Evolutionary conservation across 1,140 invertebrate genomes (phyloP).

Genomic region (Harpegnathos saltator): DNA sequence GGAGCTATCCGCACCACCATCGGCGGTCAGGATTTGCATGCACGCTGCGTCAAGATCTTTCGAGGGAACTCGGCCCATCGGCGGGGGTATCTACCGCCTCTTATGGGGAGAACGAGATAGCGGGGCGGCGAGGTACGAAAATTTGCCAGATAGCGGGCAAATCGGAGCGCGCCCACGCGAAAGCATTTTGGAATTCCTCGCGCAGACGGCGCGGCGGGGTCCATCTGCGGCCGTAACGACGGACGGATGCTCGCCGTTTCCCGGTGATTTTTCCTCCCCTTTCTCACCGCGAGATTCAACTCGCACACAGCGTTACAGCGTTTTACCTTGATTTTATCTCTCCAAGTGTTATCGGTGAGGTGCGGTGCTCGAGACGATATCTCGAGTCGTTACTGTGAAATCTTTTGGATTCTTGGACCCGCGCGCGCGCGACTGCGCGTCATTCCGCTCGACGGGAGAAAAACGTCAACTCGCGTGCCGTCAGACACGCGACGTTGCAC

Average conservation of each 20-base stretch:
- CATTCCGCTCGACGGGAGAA: too few relatives aligned
- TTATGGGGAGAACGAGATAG: conserved; percentile 38
- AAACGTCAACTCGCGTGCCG: too few relatives aligned
- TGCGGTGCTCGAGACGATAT: neutral
- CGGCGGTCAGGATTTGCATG: conserved; percentile 68
- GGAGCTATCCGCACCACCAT: conserved; percentile 47
- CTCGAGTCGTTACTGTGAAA: too few relatives aligned
- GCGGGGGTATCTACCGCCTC: conserved; percentile 24
- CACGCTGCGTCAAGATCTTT: conserved; percentile 56
- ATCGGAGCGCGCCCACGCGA: conserved; percentile 30
- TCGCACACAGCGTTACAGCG: too few relatives aligned
- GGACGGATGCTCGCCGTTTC: neutral
- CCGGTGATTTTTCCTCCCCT: neutral
- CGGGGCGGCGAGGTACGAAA: conserved; percentile 28
- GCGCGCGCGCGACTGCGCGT: too few relatives aligned
- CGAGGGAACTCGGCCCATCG: conserved; percentile 56
- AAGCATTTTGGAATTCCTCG: conserved; percentile 27
- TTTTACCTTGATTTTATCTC: neutral
- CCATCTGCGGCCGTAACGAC: neutral
- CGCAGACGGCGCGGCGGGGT: neutral
- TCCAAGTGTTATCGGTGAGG: neutral
- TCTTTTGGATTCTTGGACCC: too few relatives aligned
- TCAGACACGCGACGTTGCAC: neutral
- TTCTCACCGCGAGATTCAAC: neutral
- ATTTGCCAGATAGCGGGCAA: conserved; percentile 41